Conservation (phyloP, 2,797 vertebrate genomes). For the Eulemur rubriventer region DNA sequence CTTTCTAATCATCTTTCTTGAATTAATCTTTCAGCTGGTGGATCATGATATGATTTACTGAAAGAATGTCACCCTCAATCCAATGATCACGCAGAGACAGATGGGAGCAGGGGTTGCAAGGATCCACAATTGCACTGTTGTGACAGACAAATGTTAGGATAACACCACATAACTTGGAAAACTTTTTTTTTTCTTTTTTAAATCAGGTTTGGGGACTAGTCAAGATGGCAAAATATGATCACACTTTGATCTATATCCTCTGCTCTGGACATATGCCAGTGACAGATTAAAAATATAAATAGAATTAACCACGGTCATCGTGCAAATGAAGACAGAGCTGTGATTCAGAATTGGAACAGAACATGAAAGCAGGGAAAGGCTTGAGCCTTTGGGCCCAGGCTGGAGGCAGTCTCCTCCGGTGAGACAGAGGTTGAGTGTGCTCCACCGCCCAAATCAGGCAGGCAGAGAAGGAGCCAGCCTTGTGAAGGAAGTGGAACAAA, state of each 20-base stretch:
- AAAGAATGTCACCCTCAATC: constrained; percentile 70
- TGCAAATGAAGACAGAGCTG: not conserved
- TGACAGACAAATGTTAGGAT: constrained; percentile 55
- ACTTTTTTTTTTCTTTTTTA: not conserved
- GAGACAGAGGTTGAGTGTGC: not conserved
- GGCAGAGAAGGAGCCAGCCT: not conserved
- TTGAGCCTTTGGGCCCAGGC: not conserved
- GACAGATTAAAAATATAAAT: not conserved
- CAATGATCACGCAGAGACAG: constrained; percentile 39
- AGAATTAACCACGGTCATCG: not conserved
- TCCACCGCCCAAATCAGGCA: too few species aligned
- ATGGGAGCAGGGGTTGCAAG: constrained; percentile 59
- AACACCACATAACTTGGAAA: not conserved
- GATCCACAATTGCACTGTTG: not conserved
- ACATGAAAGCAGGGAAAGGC: not conserved
- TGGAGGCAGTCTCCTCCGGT: not conserved
- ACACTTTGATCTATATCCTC: not conserved
- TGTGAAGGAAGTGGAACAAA: not conserved
- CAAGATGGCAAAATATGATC: not conserved
- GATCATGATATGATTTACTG: constrained; percentile 75
- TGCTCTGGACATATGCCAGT: not conserved
- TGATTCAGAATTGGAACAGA: not conserved
- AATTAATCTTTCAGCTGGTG: constrained; percentile 83
- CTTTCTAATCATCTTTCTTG: constrained; percentile 77
- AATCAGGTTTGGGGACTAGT: not conserved